Percentiles rank a stretch among this genome's conserved stretches.
Evolutionary conservation across 2,888 invertebrate species (phyloP).

Genomic region (Rhimphoctona megacephalus): DNA sequence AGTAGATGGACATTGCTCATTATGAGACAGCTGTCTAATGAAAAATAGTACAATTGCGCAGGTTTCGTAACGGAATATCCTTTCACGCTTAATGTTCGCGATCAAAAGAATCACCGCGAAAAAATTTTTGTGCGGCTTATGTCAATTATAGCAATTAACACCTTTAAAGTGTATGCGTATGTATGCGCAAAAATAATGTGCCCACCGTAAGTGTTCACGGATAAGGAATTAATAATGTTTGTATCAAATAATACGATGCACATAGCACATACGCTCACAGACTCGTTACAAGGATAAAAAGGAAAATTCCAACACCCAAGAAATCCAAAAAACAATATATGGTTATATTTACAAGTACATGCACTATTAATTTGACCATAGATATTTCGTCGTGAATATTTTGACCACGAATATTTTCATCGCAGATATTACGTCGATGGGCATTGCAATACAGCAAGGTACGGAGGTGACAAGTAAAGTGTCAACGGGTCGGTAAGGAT

Average conservation of each 20-base stretch:
- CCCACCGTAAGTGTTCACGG: too few species aligned
- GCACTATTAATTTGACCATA: background rate
- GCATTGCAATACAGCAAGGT: too few species aligned
- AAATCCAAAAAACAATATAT: background rate
- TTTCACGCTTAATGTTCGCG: background rate
- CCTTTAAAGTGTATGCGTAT: too few species aligned
- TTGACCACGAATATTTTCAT: too few species aligned
- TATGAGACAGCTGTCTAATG: background rate
- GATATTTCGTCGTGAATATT: background rate
- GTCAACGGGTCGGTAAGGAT: too few species aligned
- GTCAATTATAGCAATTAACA: background rate
- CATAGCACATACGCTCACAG: background rate
- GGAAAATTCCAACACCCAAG: background rate
- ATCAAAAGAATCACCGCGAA: background rate
- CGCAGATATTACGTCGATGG: too few species aligned
- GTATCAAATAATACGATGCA: background rate
- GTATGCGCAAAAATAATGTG: too few species aligned
- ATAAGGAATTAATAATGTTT: background rate
- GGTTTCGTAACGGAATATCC: background rate
- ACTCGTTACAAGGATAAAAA: background rate
- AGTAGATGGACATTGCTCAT: background rate
- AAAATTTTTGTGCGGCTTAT: background rate
- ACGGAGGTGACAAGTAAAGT: too few species aligned
- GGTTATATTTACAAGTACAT: background rate
- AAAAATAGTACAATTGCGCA: background rate